Evolutionary conservation across 2,113 vertebrate genomes (phyloP).

Genomic region (Platycercus adscitus): DNA sequence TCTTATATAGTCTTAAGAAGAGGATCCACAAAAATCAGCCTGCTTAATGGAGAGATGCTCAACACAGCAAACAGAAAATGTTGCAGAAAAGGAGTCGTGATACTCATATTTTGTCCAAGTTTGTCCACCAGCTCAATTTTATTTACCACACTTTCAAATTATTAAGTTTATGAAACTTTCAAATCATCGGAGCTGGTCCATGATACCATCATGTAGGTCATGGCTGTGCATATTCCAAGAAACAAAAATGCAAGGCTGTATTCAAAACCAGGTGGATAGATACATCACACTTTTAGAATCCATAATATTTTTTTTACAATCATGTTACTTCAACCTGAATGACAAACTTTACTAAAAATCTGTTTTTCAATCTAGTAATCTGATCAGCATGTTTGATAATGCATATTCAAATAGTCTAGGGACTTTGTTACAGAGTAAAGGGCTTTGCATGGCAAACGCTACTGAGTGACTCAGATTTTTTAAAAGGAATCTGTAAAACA

Average conservation of each 20-base stretch:
- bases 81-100: background rate
- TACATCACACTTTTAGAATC: background rate
- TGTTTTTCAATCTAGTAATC: background rate
- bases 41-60: background rate
- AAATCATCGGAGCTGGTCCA: background rate
- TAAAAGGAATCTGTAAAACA: constrained; percentile 49
- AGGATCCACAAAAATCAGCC: background rate
- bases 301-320: background rate
- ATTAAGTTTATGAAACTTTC: background rate
- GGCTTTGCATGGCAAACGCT: background rate
- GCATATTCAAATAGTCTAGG: background rate
- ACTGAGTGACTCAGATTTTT: constrained; percentile 30
- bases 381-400: background rate
- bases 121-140: background rate
- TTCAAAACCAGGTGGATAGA: background rate
- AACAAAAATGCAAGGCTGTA: background rate
- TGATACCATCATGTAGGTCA: background rate
- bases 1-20: rapidly evolving
- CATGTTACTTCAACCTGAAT: background rate
- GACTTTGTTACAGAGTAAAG: background rate
- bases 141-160: background rate
- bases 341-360: background rate
- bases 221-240: background rate
- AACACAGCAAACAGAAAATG: background rate
- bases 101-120: background rate